These are phyloP conservation scores for Murina feae DNA, from an alignment of 2,113 vertebrate species.

Conservation along the genomic window DNA sequence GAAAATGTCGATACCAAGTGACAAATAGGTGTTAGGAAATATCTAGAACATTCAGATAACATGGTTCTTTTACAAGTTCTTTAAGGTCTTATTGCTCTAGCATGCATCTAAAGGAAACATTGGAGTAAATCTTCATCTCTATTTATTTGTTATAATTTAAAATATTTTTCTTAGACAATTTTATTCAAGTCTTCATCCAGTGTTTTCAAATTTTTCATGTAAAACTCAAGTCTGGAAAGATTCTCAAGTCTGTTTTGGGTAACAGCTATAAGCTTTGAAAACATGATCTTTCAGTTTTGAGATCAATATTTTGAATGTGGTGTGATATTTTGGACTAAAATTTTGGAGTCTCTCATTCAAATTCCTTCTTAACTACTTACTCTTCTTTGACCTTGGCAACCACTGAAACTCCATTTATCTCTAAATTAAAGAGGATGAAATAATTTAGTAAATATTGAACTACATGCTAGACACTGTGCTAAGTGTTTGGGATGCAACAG, in stretches of 20 bases:
- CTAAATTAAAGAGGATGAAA: constrained; percentile 45
- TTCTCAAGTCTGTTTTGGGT: background rate
- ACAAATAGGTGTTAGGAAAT: background rate
- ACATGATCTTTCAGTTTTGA: background rate
- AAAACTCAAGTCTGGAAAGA: constrained; percentile 40
- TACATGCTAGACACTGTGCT: background rate
- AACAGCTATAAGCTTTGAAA: constrained; percentile 13
- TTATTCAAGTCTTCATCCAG: background rate
- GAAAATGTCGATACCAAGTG: background rate
- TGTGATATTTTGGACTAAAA: constrained; percentile 31
- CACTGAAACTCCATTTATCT: background rate
- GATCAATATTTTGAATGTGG: constrained; percentile 14
- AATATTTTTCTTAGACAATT: constrained; percentile 31
- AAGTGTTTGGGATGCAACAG: background rate
- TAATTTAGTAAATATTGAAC: constrained; percentile 22
- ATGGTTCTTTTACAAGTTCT: constrained; percentile 2
- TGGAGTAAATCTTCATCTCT: background rate
- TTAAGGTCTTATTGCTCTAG: constrained; percentile 22
- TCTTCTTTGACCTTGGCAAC: constrained; percentile 35
- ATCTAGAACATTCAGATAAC: background rate
- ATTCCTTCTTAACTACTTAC: background rate
- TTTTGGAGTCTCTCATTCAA: constrained; percentile 1
- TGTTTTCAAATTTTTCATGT: constrained; percentile 35
- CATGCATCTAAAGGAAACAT: constrained; percentile 25
- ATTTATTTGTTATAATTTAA: constrained; percentile 28